Conservation (phyloP, 2,797 vertebrate species). For the Nothura maculosa region DNA sequence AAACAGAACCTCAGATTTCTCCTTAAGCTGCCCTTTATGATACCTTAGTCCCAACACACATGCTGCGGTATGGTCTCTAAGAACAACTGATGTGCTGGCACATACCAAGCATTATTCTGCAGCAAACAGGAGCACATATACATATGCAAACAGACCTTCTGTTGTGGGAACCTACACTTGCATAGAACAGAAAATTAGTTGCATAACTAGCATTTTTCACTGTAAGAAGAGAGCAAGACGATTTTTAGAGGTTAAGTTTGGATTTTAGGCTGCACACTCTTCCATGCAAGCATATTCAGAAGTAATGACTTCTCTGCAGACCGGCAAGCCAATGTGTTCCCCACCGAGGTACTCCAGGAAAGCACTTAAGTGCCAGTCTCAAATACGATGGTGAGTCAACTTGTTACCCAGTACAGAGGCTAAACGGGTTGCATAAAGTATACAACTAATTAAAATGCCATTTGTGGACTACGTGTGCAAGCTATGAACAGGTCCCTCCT, state of each 20-base stretch:
- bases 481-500: neutral
- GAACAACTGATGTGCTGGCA: neutral
- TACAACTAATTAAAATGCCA: neutral
- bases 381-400: fast-evolving
- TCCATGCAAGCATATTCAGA: neutral
- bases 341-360: neutral
- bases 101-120: neutral
- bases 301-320: neutral
- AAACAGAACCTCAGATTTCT: neutral
- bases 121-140: neutral
- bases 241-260: neutral
- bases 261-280: neutral
- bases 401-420: neutral
- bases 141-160: constrained; percentile 17
- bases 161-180: constrained; percentile 26
- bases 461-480: neutral
- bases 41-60: neutral
- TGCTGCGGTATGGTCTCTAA: neutral
- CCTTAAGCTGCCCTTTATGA: neutral
- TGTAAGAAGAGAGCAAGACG: fast-evolving
- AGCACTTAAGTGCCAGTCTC: fast-evolving
- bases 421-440: neutral
- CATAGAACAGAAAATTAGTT: neutral
- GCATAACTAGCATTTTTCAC: neutral
- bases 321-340: neutral